Evolutionary conservation across 1,140 invertebrate genomes (phyloP).

Genomic region (Drosophila eugracilis): DNA sequence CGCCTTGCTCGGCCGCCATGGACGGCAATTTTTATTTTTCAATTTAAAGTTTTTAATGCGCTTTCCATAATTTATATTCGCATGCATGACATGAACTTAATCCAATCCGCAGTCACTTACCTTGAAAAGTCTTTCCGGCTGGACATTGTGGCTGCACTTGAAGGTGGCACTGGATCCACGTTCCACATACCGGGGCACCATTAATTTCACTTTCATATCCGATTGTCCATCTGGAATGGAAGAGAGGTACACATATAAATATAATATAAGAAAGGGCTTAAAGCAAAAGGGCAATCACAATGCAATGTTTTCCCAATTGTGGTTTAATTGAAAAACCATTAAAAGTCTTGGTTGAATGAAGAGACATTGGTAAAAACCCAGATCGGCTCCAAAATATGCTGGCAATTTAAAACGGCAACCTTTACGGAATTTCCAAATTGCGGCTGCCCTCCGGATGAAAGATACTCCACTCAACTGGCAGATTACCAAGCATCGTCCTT

Average conservation of each 20-base stretch:
- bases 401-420: slow-evolving; percentile 39
- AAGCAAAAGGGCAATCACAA: slow-evolving; percentile 24
- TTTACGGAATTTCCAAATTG: slow-evolving; percentile 4
- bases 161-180: slow-evolving; percentile 86
- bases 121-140: slow-evolving; percentile 88
- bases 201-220: slow-evolving; percentile 79
- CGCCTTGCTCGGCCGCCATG: neutral
- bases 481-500: slow-evolving; percentile 33
- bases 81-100: slow-evolving; percentile 39
- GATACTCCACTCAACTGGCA: slow-evolving; percentile 42
- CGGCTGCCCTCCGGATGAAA: neutral
- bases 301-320: slow-evolving; percentile 46
- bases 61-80: slow-evolving; percentile 49
- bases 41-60: slow-evolving; percentile 64
- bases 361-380: slow-evolving; percentile 14
- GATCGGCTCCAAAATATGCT: slow-evolving; percentile 37
- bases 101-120: slow-evolving; percentile 76
- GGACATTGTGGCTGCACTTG: slow-evolving; percentile 88
- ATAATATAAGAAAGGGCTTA: neutral
- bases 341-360: slow-evolving; percentile 32
- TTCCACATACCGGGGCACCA: slow-evolving; percentile 81
- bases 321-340: slow-evolving; percentile 74
- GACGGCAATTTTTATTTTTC: slow-evolving; percentile 57
- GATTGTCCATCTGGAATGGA: slow-evolving; percentile 81
- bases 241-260: slow-evolving; percentile 17